Evolutionary conservation across 92 coral and sea anemone genomes (phyloP).

Genomic region (Actinostola sp.): DNA sequence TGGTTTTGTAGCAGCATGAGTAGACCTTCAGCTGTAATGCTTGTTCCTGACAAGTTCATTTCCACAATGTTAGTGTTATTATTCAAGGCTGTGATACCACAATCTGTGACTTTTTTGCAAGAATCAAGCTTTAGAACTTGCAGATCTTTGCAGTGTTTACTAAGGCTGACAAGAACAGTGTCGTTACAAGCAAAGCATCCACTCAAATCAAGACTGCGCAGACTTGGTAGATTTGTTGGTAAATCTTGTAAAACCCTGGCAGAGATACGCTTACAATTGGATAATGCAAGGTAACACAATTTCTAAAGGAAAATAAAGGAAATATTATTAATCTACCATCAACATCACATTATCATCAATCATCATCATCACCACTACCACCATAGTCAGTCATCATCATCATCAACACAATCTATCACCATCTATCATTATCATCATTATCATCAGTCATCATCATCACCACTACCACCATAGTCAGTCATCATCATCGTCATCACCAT

Average conservation of each 20-base stretch:
- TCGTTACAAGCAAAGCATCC: constrained; percentile 55
- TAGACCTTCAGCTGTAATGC: constrained; percentile 60
- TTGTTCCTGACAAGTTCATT: constrained; percentile 65
- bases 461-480: not conserved
- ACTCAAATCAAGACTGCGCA: constrained; percentile 60
- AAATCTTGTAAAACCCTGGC: constrained; percentile 54
- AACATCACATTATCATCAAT: no score
- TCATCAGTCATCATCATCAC: not conserved
- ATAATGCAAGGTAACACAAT: constrained; percentile 64
- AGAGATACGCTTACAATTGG: constrained; percentile 71
- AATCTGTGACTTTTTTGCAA: constrained; percentile 67
- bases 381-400: no score
- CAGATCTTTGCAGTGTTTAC: constrained; percentile 50
- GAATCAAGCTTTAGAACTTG: constrained; percentile 63
- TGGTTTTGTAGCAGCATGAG: constrained; percentile 40
- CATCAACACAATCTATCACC: not conserved
- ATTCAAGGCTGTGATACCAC: constrained; percentile 57
- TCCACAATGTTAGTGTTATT: constrained; percentile 45
- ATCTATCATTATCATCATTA: not conserved
- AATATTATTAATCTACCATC: not conserved
- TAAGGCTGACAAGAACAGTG: constrained; percentile 54
- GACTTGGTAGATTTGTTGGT: constrained; percentile 48
- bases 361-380: no score
- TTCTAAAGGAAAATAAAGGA: constrained; percentile 51
- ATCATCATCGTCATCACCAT: constrained; percentile 3